Base-by-base conservation (phyloP, 2,797 vertebrate species). In the Poeciliopsis turneri region DNA sequence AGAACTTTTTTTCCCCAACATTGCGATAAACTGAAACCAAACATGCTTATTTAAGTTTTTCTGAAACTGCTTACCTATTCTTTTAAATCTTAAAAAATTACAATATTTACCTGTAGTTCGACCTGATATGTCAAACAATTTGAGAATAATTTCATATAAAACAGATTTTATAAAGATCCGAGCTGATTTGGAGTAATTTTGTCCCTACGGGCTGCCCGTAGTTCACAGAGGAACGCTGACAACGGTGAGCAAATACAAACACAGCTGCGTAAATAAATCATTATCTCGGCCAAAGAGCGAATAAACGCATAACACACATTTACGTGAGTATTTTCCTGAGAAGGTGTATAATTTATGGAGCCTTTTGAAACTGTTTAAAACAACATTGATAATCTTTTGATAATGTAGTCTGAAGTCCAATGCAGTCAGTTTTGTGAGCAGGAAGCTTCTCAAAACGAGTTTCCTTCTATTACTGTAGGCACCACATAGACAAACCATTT, bases 151-250 rank as follows among this genome's bases (percentile, higher is more conserved):
- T 41, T 41, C 5, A 25, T 2, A 68, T 41, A 25, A 18, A 23
- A 39, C 64, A 66, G 8, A 12, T 66, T 68, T 41, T 41, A 23
- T 41, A 2, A 41, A 5, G 39, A 5, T 5, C 36, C 11, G 12
- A 41, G 4, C 10, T 7, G 4, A 43, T 43, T 33, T 18, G 25
- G 7, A 1, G 25, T 0, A 41, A 0, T 30, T 91, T 85, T 92
- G 92, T 91, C 88, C 90, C 47, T 86, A 1, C 2, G 0, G 78
- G 41, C 59, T 46, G 0, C 1, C 92, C 90, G 89, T 94, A 91
- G 81, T 82, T 81, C 51, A 78, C 46, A 79, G n/a, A 39, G 15
- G 2, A 15, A n/a, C 0, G 8, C 30, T 30, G 10, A 20, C 8
- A 33, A 18, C 28, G 9, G 9, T 30, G 46, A 6, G n/a, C 13